Evolutionary conservation across 2,888 invertebrate genomes (phyloP).

Genomic region (Lepidocyrtinus sp.): DNA sequence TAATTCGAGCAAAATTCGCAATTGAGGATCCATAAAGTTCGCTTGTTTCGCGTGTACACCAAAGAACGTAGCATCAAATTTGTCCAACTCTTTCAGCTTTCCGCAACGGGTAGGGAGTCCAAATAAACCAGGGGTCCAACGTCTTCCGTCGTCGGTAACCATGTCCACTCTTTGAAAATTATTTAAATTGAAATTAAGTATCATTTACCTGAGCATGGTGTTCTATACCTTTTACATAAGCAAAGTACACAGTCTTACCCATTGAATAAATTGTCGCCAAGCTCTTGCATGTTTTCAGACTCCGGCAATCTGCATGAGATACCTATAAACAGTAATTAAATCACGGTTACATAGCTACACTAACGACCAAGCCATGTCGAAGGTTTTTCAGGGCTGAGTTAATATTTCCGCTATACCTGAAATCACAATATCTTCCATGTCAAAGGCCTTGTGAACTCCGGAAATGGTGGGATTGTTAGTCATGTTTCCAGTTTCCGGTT

Average conservation of each 20-base stretch:
- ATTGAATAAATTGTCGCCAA: slow-evolving; percentile 90
- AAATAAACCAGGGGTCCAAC: slow-evolving; percentile 67
- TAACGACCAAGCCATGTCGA: too few species aligned
- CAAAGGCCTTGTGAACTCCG: slow-evolving; percentile 71
- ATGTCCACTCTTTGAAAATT: slow-evolving; percentile 45
- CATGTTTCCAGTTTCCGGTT: slow-evolving; percentile 71
- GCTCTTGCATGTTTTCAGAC: slow-evolving; percentile 91
- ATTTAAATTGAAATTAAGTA: background rate
- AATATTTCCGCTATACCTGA: slow-evolving; percentile 86
- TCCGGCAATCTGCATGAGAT: slow-evolving; percentile 84
- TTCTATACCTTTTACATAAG: background rate
- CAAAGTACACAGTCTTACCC: slow-evolving; percentile 73
- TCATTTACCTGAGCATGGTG: slow-evolving; percentile 81
- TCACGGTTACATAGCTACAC: too few species aligned
- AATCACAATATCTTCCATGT: slow-evolving; percentile 84
- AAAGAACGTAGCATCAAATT: slow-evolving; percentile 92
- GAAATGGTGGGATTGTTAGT: slow-evolving; percentile 41
- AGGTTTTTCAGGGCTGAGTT: too few species aligned
- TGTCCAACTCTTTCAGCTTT: slow-evolving; percentile 84
- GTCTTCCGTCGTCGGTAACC: slow-evolving; percentile 67
- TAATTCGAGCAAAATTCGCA: slow-evolving; percentile 89
- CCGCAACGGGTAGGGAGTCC: slow-evolving; percentile 85
- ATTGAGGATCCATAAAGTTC: slow-evolving; percentile 92
- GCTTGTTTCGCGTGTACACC: slow-evolving; percentile 94
- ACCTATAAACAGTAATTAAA: background rate